These are phyloP conservation scores for Caenorhabditis parvicauda DNA, from an alignment of 2,888 invertebrate species.

Conservation along the genomic window DNA sequence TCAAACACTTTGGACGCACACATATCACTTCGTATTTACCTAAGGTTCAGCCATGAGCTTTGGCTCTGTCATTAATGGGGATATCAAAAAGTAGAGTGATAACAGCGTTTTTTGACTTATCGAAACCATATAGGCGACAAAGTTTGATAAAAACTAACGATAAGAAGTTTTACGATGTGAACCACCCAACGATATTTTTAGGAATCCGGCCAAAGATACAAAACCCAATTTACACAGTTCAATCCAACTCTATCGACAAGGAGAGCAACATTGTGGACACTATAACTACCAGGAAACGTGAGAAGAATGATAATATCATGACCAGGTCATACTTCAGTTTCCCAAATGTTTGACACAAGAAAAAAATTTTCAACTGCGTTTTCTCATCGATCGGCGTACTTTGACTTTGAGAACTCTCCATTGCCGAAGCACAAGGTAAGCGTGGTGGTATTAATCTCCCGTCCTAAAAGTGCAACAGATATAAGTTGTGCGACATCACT, in stretches of 20 bases:
- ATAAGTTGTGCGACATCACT: too few species aligned
- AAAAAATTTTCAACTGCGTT: conserved; percentile 34
- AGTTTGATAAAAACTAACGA: too few species aligned
- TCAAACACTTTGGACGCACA: too few species aligned
- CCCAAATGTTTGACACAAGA: conserved; percentile 36
- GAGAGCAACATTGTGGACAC: conserved; percentile 28
- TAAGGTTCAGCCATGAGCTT: too few species aligned
- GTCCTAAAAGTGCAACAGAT: too few species aligned
- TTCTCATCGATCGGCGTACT: conserved; percentile 31
- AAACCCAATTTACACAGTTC: conserved; percentile 37
- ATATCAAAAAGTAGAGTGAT: too few species aligned
- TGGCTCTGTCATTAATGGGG: too few species aligned
- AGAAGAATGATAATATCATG: not conserved
- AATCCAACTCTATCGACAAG: conserved; percentile 22
- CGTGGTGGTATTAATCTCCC: not conserved
- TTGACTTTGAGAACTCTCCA: conserved; percentile 41
- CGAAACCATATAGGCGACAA: conserved; percentile 8
- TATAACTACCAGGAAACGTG: conserved; percentile 34
- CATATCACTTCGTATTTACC: too few species aligned
- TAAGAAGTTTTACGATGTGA: not conserved
- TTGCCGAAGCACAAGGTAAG: conserved; percentile 35
- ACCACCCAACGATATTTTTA: too few species aligned
- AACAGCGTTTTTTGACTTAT: not conserved
- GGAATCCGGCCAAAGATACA: conserved; percentile 37
- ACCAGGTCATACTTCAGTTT: too few species aligned